A percentile compares a stretch with the other conserved stretches of the same genome.
Conservation (phyloP, 2,888 invertebrate species). For the Villa cingulata region DNA sequence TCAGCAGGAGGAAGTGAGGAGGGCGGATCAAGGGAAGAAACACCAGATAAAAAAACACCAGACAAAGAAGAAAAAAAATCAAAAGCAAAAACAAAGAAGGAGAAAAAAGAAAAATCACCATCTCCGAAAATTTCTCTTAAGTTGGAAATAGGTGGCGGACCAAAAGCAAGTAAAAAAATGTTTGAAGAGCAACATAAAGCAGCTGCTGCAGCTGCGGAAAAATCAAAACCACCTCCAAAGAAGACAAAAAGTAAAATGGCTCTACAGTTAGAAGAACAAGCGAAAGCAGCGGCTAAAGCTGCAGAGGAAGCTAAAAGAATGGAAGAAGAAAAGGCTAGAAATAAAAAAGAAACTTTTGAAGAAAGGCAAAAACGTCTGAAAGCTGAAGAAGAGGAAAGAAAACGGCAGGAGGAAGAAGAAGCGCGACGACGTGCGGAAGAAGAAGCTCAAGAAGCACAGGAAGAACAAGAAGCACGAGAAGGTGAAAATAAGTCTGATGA, state of each 20-base stretch:
- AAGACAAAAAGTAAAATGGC: constrained; percentile 29
- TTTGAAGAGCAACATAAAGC: constrained; percentile 27
- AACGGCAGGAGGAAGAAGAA: constrained; percentile 14
- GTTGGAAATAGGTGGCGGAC: constrained; percentile 31
- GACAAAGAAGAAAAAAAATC: constrained; percentile 19
- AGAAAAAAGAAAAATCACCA: constrained; percentile 31
- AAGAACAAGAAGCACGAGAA: constrained; percentile 12
- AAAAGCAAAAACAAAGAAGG: constrained; percentile 30
- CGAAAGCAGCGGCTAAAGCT: constrained; percentile 30
- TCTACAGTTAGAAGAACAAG: constrained; percentile 33
- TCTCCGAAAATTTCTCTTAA: constrained; percentile 32
- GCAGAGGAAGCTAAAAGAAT: constrained; percentile 28
- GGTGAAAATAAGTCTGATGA: neutral
- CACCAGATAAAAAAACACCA: constrained; percentile 20
- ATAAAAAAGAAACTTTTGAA: constrained; percentile 24
- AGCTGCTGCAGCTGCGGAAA: constrained; percentile 17
- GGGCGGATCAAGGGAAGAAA: constrained; percentile 17
- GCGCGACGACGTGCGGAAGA: constrained; percentile 27
- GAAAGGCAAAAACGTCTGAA: constrained; percentile 30
- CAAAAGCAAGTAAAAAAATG: constrained; percentile 32
- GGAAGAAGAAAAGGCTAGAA: constrained; percentile 26
- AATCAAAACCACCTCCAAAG: constrained; percentile 31
- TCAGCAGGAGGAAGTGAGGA: constrained; percentile 11
- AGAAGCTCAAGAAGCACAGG: constrained; percentile 17
- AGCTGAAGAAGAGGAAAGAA: constrained; percentile 25